Base-by-base conservation (phyloP, 2,888 invertebrate genomes). In the Melanargia galathea region DNA sequence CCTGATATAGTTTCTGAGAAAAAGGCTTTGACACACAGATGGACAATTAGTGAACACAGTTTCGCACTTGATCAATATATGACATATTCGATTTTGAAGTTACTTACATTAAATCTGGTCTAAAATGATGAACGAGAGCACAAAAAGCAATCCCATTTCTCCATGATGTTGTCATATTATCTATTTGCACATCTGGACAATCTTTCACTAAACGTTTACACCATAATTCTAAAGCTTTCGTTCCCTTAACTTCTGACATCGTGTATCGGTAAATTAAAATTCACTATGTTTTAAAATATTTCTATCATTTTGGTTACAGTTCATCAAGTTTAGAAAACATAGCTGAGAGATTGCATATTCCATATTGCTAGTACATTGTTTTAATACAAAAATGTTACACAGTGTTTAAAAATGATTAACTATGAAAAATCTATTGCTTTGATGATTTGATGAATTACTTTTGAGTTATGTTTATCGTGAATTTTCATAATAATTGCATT, bases 81-180 rank as follows among this genome's bases (percentile, higher is more conserved):
- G 8, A 1, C 30, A 35, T 35, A 35, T 8, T 35, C 2, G 11
- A 40, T 43, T 16, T 35, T 35, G 7, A 4, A 13, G 40, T 46
- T 80, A 95, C 97, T 97, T 92, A 98, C 98, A 98, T 97, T 78
- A 98, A 93, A 84, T 98, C 98, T 56, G 98, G 98, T 79, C 98
- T 93, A 91, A 97, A 98, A 86, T 97, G 96, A 91, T 98, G 98
- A 78, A 98, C 97, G 84, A 98, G 94, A 69, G 98, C 98, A 92
- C 98, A 98, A 90, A 98, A 98, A 64, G 97, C 98, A 71, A 98
- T 94, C 63, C 98, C 98, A 92, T 97, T 95, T 79, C 97, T 94
- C 97, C 98, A 98, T 10, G 97, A 97, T 69, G 97, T 97, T 70
- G 97, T 97, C 97, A 98, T 97, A 90, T 98, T 98, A 72, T 95